These are phyloP conservation scores for Spodoptera littoralis DNA, from an alignment of 2,888 invertebrate species.

Conservation along the genomic window DNA sequence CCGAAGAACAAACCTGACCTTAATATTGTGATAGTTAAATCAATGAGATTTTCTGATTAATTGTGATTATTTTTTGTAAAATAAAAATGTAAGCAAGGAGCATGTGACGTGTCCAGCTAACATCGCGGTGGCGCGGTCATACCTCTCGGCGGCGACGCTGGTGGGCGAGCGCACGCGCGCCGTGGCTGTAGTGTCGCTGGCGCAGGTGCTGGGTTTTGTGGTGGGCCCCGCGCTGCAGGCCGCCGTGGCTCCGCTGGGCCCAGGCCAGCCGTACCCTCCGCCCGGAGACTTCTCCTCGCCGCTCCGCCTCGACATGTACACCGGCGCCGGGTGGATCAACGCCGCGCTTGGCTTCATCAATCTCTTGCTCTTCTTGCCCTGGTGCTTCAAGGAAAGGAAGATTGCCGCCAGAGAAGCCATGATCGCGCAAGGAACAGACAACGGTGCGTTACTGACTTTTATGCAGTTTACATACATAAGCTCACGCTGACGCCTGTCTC, in stretches of 20 bases:
- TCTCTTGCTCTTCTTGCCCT: slow-evolving; percentile 92
- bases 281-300: slow-evolving; percentile 87
- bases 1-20: too few relatives aligned
- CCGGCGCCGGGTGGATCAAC: slow-evolving; percentile 95
- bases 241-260: slow-evolving; percentile 93
- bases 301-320: slow-evolving; percentile 95
- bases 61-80: too few relatives aligned
- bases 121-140: slow-evolving; percentile 94
- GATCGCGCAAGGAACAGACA: slow-evolving; percentile 91
- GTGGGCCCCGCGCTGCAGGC: slow-evolving; percentile 95
- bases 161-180: slow-evolving; percentile 94
- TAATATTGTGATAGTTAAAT: too few relatives aligned
- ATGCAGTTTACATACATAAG: too few relatives aligned
- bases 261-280: slow-evolving; percentile 77
- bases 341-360: slow-evolving; percentile 92
- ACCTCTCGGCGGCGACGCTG: slow-evolving; percentile 95
- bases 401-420: slow-evolving; percentile 94
- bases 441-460: slow-evolving; percentile 75
- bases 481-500: too few relatives aligned
- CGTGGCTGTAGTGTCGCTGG: slow-evolving; percentile 94
- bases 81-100: too few relatives aligned
- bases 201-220: slow-evolving; percentile 96
- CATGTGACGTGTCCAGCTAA: slow-evolving; percentile 88
- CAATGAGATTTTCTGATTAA: too few relatives aligned
- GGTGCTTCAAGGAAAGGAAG: slow-evolving; percentile 92